Base-by-base conservation (phyloP, 2,113 vertebrate genomes). In the Accipiter virgatus region DNA sequence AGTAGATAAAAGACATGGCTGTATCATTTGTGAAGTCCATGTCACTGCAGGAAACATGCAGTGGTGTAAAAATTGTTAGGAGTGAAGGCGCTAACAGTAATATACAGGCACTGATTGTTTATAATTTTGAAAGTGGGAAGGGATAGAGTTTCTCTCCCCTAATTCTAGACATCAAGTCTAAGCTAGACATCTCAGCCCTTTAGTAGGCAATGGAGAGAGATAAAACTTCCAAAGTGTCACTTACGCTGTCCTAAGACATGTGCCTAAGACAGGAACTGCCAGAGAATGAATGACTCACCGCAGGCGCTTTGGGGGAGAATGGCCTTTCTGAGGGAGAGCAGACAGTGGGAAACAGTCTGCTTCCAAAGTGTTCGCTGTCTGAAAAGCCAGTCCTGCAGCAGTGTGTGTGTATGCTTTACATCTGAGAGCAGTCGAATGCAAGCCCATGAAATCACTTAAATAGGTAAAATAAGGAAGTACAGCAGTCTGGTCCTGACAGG, bases 221-320 rank as follows among this genome's bases (percentile, higher is more conserved):
- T 0, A 21, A 90, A 93, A 16, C 22, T 38, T 45, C 5, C 14
- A 0, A 1, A 36, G 72, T 3, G 7, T 45, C 50, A 22, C 16
- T 61, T 81, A 20, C 0, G 40, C 80, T 86, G 75, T 27, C 71
- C 71, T 40, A 14, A 47, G 59, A 25, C 40, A 27, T 3, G 43
- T 53, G 55, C 48, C 15, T 25, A 27, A 52, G 50, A 47, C 6
- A 1, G 48, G 55, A 50, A 3, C 34, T 16, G 70, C 74, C 62
- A 21, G 48, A 56, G 86, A 63, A 16, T 4, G 80, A 34, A 36
- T 79, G 50, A 0, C 36, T 38, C 2, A 0, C 21, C 0, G 4
- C 23, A n/a, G 85, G 81, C 15, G 1, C 78, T 31, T 1, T 2
- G 16, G 5, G 55, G 38, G 42, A 65, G 40, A 59, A 10, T 0